Evolutionary conservation across 2,888 invertebrate species (phyloP), one percentile per base, ranked within the genome.

Genomic region (Flexamia atlantica): DNA sequence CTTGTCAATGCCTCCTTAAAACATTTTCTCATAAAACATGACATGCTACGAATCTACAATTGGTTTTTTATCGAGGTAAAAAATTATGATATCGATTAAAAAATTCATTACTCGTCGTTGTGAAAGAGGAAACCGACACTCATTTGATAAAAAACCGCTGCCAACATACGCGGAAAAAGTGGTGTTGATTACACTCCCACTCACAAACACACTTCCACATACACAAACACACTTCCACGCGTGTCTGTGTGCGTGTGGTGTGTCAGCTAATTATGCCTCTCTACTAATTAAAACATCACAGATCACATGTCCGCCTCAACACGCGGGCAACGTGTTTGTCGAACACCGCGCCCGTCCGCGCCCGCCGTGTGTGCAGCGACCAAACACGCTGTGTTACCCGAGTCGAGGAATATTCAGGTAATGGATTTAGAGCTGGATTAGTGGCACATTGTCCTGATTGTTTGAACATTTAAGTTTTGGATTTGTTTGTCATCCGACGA

Each of bases 261-360:
- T 40, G 23, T 1, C 40, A 36, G 70, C 70, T 70, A 70, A 70
- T 70, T 70, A 70, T 70, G 70, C 20, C 36, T 20, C 23, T 23
- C 70, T 70, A 70, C 70, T 70, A 70, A 70, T 70, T 70, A 70
- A 70, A 70, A 70, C 68, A 68, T n/a, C 70, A 40, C 36, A 40
- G 32, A 70, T 70, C 70, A 70, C 40, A 70, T 70, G 70, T 70
- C 70, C 70, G 32, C 70, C 23, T 70, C 70, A 36, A 36, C 70
- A 68, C 68, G 9, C 32, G 28, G n/a, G 32, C 68, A 32, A 28
- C 30, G 68, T 32, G 30, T 68, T 68, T 68, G 68, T 68, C 30
- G n/a, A 68, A 68, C 68, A 28, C 30, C n/a, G 20, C 68, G 53
- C 53, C 53, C 5, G 10, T 7, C 46, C 46, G 53, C 53, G 53